Conservation (phyloP, 2,888 invertebrate genomes). For the Rapana venosa region DNA sequence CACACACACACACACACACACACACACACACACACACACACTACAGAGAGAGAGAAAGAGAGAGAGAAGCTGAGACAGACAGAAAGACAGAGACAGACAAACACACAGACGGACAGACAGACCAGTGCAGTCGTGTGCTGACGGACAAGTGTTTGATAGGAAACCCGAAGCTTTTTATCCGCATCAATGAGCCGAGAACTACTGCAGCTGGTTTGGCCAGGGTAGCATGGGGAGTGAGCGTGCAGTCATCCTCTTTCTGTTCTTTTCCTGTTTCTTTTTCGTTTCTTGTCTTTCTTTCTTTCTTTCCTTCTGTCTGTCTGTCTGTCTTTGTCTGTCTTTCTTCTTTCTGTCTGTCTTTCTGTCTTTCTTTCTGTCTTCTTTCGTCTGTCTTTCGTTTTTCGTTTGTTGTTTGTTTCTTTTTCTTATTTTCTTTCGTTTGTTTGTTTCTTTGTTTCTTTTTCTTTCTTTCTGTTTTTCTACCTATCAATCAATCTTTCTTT, state of each 20-base stretch:
- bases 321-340: background rate
- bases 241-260: background rate
- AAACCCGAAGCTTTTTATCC: conserved; percentile 1
- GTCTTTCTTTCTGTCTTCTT: background rate
- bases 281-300: background rate
- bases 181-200: conserved; percentile 6
- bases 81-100: too few relatives aligned
- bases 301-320: background rate
- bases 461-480: background rate
- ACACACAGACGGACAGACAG: background rate
- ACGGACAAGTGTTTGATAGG: conserved; percentile 26
- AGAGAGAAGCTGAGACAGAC: too few relatives aligned
- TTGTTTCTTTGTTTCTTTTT: background rate
- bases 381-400: background rate
- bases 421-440: background rate
- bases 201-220: conserved; percentile 10
- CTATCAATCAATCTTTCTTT: background rate
- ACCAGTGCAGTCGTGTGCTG: background rate
- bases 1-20: background rate
- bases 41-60: too few relatives aligned
- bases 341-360: background rate
- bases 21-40: too few relatives aligned
- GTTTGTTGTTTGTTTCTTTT: background rate
- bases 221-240: background rate
- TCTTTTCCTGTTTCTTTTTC: background rate